Base-by-base conservation (phyloP, 2,113 vertebrate species). In the Ammospiza caudacuta region DNA sequence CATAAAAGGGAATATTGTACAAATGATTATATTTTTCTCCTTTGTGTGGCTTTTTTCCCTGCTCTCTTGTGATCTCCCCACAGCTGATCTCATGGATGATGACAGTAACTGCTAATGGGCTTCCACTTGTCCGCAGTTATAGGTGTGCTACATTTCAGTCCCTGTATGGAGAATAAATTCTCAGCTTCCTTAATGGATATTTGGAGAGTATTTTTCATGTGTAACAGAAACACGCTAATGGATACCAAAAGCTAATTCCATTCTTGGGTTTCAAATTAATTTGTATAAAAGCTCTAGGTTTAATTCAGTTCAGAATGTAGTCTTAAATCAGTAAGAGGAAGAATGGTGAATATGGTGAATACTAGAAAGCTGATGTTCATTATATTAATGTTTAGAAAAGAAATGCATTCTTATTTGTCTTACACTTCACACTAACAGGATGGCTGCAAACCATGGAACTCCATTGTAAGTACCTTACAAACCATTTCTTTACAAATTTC, bases 1-100 rank as follows among this genome's bases (percentile, higher is more conserved):
- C 95, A 94, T 97, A 83, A 97, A 96, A 96, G 63, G 41, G 94
- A 96, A 94, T 96, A 94, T 94, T 76, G 91, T 91, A 95, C 90
- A 90, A 93, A 96, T 33, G 2, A 78, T 91, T 92, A 11, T 90
- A 78, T 96, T 95, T 95, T 96, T 87, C 43, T 90, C 70, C 54
- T 96, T 85, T 95, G 52, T 92, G 82, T 89, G 79, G 67, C 67
- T 82, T 90, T 94, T 88, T 67, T 83, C 67, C 67, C 41, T 68
- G 59, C n/a, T 90, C 80, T 93, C 80, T 69, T 94, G 63, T 95
- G 89, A 94, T 95, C 66, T 84, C 27, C 62, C 33, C 46, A 52
- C 57, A 82, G 76, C 76, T 83, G 72, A 89, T 95, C 79, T 94
- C 62, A 57, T 51, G 75, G 87, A 82, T 90, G 89, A 95, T 96